These are phyloP conservation scores for Aldabrachelys gigantea DNA, from an alignment of 2,113 vertebrate species.

Conservation along the genomic window DNA sequence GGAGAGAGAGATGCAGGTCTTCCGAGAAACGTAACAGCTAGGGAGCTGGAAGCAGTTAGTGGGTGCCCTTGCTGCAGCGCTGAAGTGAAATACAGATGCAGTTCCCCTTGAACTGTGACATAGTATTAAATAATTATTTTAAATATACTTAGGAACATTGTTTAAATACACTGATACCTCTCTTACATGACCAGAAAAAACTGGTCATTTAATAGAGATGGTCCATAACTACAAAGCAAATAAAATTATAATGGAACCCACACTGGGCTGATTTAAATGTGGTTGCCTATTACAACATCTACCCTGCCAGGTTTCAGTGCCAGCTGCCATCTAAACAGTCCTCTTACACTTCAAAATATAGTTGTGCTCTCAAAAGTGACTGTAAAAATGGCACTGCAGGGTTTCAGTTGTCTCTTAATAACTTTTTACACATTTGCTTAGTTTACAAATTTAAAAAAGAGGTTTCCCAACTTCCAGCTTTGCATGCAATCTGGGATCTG, in stretches of 20 bases:
- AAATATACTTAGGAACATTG: background rate
- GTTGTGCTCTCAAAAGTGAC: background rate
- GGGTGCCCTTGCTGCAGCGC: background rate
- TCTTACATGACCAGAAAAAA: background rate
- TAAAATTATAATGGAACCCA: background rate
- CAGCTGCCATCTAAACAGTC: background rate
- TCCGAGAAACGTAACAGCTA: background rate
- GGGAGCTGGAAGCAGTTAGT: background rate
- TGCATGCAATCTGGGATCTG: background rate
- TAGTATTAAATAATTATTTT: background rate
- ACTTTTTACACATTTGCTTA: background rate
- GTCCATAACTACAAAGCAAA: background rate
- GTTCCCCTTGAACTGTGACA: background rate
- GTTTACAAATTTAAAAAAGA: background rate
- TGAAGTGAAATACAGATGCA: background rate
- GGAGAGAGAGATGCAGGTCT: background rate
- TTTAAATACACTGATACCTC: rapidly evolving
- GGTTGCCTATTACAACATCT: background rate
- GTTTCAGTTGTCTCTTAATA: background rate
- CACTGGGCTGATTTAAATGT: rapidly evolving
- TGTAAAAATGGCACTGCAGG: background rate
- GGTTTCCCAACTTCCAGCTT: background rate
- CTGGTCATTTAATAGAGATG: background rate
- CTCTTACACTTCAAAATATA: background rate
- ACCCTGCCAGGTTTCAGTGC: background rate